Evolutionary conservation across 2,113 vertebrate genomes (phyloP).

Genomic region (Cheilinus undulatus): DNA sequence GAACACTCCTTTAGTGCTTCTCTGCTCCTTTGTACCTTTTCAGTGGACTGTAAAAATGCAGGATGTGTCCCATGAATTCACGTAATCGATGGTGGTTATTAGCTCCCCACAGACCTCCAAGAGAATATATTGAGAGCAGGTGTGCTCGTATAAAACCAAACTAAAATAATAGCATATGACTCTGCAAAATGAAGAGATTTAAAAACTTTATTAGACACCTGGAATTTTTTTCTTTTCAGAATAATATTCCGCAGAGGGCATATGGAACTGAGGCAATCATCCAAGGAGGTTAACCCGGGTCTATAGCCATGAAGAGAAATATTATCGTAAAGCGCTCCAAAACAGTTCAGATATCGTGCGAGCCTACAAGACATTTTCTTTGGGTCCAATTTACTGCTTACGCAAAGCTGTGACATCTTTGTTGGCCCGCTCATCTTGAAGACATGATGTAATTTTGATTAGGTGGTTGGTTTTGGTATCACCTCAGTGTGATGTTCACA

Average conservation of each 20-base stretch:
- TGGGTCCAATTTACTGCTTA: conserved; percentile 39
- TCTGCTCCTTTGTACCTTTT: conserved; percentile 56
- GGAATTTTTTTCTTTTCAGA: conserved; percentile 26
- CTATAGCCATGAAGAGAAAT: conserved; percentile 65
- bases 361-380: conserved; percentile 23
- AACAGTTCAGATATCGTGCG: conserved; percentile 47
- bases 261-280: conserved; percentile 65
- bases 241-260: conserved; percentile 57
- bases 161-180: conserved; percentile 34
- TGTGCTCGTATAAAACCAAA: conserved; percentile 63
- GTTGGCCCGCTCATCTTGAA: not conserved
- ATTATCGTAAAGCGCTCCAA: conserved; percentile 50
- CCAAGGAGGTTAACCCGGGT: conserved; percentile 57
- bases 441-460: conserved; percentile 55
- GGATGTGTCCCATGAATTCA: conserved; percentile 62
- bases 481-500: conserved; percentile 49
- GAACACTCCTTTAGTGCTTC: conserved; percentile 65
- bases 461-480: conserved; percentile 52
- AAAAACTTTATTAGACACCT: conserved; percentile 68
- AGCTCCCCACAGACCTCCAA: conserved; percentile 61
- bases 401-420: conserved; percentile 38
- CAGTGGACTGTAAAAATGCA: conserved; percentile 68
- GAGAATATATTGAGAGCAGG: conserved; percentile 67
- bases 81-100: conserved; percentile 67
- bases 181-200: conserved; percentile 54